Evolutionary conservation across 2,888 invertebrate genomes (phyloP).

Genomic region (Cephus sareptanus): DNA sequence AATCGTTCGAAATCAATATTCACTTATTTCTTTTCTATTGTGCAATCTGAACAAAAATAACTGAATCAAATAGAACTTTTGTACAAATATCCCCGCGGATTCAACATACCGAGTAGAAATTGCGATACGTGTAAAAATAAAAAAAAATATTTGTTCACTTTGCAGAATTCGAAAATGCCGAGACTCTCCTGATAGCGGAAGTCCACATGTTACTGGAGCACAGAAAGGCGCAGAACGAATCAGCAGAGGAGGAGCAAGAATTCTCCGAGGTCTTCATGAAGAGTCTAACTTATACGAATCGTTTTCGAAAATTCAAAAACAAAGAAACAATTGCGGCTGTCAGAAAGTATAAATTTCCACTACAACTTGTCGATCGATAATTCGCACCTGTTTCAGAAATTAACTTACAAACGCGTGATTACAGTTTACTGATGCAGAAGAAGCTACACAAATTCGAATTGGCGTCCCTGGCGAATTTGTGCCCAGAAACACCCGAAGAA

Average conservation of each 20-base stretch:
- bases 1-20: too few relatives aligned
- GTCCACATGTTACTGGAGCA: slow-evolving; percentile 97
- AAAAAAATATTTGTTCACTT: slow-evolving; percentile 14
- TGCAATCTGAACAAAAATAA: too few relatives aligned
- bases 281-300: slow-evolving; percentile 93
- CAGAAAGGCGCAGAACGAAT: slow-evolving; percentile 97
- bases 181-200: slow-evolving; percentile 95
- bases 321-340: slow-evolving; percentile 98
- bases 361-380: background rate
- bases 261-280: slow-evolving; percentile 99
- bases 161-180: slow-evolving; percentile 97
- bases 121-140: too few relatives aligned
- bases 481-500: slow-evolving; percentile 98
- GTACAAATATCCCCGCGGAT: too few relatives aligned
- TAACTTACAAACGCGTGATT: too few relatives aligned
- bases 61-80: too few relatives aligned
- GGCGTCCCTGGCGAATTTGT: slow-evolving; percentile 97
- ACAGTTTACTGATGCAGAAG: slow-evolving; percentile 90
- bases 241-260: slow-evolving; percentile 97
- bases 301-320: slow-evolving; percentile 97
- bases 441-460: slow-evolving; percentile 98
- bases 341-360: slow-evolving; percentile 76
- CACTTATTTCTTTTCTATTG: too few relatives aligned
- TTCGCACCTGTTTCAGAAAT: too few relatives aligned
- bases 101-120: too few relatives aligned